Evolutionary conservation across 2,888 invertebrate species (phyloP), one percentile per base, ranked within the genome.

Genomic region (Periphyllus acericola): DNA sequence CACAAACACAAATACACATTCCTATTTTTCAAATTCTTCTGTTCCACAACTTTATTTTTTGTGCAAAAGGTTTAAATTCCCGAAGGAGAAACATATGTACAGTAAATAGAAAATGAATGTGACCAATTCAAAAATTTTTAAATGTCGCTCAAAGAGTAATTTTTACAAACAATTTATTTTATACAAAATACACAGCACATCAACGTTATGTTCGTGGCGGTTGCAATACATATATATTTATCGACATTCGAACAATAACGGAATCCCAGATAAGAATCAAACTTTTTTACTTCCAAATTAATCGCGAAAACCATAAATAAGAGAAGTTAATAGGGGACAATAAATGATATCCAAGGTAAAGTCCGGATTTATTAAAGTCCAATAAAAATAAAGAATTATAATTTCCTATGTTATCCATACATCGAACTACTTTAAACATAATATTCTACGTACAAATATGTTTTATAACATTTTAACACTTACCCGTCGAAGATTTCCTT

Each of bases 401-500:
- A 25, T 60, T 75, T 21, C 14, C 1, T 36, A 55, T 34, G 34
- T 72, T 72, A 21, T 72, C 55, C 55, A 19, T 68, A 68, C 11
- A 9, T 68, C 66, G 0, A n/a, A 68, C 34, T 60, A 79, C 25
- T 46, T 6, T 29, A 46, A 46, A 25, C 40, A 25, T 36, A 74
- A 74, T 40, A 74, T 34, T 19, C 19, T 32, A 52, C 29, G 19
- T 32, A 52, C 2, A 19, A 29, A 19, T 29, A 76, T 46, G 6
- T 76, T 52, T 52, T 60, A 25, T 60, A 60, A 60, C n/a, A 6
- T 25, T 72, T 74, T 8, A 75, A 75, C 29, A 87, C 86, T 87
- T 81, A 87, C 86, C 32, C 86, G 34, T 72, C 86, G 74, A 29
- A 87, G 79, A 87, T 87, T 87, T 87, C 86, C 86, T 74, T 87